Conservation (phyloP, 2,113 vertebrate species). For the Dendropsophus ebraccatus region DNA sequence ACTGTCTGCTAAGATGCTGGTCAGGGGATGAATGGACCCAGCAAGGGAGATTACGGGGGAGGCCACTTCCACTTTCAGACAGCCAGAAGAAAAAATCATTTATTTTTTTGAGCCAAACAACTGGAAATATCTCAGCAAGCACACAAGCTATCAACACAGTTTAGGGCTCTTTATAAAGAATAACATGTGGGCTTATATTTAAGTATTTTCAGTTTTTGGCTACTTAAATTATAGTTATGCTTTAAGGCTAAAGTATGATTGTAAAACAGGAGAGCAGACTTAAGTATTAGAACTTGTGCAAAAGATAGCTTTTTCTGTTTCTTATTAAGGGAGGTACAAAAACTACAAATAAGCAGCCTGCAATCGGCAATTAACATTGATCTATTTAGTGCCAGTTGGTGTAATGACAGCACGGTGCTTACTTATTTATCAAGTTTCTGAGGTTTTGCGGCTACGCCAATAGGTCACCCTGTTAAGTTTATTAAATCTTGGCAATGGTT, state of each 20-base stretch:
- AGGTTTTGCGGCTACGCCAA: background rate
- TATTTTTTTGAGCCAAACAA: too few relatives aligned
- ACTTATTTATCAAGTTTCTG: background rate
- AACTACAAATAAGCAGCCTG: background rate
- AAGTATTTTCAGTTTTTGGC: too few relatives aligned
- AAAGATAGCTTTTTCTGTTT: background rate
- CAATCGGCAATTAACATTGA: background rate
- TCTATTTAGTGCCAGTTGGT: background rate
- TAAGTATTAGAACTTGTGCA: background rate
- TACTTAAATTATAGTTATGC: too few relatives aligned
- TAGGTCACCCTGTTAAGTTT: background rate
- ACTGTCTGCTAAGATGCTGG: too few relatives aligned
- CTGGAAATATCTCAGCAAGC: too few relatives aligned
- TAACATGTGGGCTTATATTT: too few relatives aligned
- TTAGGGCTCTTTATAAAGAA: too few relatives aligned
- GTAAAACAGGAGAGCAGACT: background rate
- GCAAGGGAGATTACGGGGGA: too few relatives aligned
- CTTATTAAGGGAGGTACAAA: background rate
- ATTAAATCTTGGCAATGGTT: background rate
- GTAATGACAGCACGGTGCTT: slow-evolving; percentile 10
- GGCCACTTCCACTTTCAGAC: too few relatives aligned
- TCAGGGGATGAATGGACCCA: too few relatives aligned
- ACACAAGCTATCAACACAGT: too few relatives aligned
- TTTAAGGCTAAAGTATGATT: background rate
- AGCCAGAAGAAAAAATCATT: too few relatives aligned